Evolutionary conservation across 2,888 invertebrate genomes (phyloP).

Genomic region (Rhagonycha fulva): DNA sequence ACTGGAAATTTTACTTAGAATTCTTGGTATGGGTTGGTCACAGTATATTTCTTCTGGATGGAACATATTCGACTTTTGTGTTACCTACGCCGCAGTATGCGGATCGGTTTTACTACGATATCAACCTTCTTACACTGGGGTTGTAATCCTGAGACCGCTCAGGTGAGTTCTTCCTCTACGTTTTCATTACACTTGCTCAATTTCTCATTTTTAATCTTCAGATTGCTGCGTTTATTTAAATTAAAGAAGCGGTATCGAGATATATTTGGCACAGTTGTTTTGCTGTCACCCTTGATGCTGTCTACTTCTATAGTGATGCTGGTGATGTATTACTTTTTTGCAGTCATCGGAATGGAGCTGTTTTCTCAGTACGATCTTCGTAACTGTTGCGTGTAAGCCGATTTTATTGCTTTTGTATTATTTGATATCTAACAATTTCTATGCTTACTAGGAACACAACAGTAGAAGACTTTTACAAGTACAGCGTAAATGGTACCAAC

Average conservation of each 20-base stretch:
- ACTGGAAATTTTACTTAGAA: slow-evolving; percentile 72
- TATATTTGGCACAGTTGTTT: slow-evolving; percentile 80
- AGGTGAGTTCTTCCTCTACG: too few relatives aligned
- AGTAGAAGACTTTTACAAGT: slow-evolving; percentile 81
- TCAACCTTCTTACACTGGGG: slow-evolving; percentile 70
- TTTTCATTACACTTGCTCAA: too few relatives aligned
- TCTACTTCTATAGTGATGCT: slow-evolving; percentile 83
- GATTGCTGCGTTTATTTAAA: slow-evolving; percentile 73
- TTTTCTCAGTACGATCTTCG: slow-evolving; percentile 75
- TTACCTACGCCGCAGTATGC: slow-evolving; percentile 68
- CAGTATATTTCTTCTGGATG: slow-evolving; percentile 81
- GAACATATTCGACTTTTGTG: slow-evolving; percentile 80
- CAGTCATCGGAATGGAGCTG: slow-evolving; percentile 88
- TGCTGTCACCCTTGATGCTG: slow-evolving; percentile 80
- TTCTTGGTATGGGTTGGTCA: slow-evolving; percentile 71
- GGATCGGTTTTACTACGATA: slow-evolving; percentile 70
- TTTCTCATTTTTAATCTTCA: slow-evolving; percentile 6
- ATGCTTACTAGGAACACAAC: slow-evolving; percentile 75
- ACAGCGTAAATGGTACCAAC: slow-evolving; percentile 68
- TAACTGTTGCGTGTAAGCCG: slow-evolving; percentile 78
- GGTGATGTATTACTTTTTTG: slow-evolving; percentile 86
- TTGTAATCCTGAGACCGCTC: slow-evolving; percentile 74
- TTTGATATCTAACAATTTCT: not conserved
- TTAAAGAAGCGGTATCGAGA: slow-evolving; percentile 81
- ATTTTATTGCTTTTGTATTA: not conserved